These are phyloP conservation scores for Idaea dimidiata DNA, from an alignment of 2,888 invertebrate genomes.

Conservation along the genomic window DNA sequence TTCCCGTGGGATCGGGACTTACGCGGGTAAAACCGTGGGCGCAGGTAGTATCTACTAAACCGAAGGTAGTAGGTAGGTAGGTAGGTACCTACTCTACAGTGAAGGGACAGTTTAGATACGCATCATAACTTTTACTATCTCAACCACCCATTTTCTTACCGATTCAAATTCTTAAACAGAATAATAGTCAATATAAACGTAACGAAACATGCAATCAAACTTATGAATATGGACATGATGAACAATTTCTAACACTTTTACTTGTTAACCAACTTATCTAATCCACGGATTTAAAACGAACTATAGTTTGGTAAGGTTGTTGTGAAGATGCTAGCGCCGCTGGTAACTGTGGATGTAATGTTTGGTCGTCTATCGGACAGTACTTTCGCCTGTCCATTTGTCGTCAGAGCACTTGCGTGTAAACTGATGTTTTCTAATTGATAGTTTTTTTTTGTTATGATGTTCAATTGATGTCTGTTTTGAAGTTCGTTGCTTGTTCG, in stretches of 20 bases:
- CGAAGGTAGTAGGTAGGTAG: too few relatives aligned
- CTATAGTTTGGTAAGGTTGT: background rate
- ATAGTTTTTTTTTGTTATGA: slow-evolving; percentile 13
- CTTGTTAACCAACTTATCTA: background rate
- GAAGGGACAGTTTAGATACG: background rate
- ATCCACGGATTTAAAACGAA: background rate
- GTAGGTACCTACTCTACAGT: background rate
- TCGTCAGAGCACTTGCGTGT: slow-evolving; percentile 20
- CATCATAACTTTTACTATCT: background rate
- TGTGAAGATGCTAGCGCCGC: background rate
- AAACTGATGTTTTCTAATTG: slow-evolving; percentile 19
- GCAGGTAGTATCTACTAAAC: background rate
- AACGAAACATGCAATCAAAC: background rate
- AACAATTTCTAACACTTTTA: slow-evolving; percentile 1
- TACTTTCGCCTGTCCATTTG: slow-evolving; percentile 25
- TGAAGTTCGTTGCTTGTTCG: background rate
- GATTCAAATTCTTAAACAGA: background rate
- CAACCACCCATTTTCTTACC: background rate
- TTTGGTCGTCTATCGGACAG: background rate
- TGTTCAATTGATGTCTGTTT: background rate
- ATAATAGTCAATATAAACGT: background rate
- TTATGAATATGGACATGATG: background rate
- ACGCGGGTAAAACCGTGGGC: too few relatives aligned
- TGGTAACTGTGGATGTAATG: background rate
- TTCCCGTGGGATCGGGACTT: too few relatives aligned